These are phyloP conservation scores for Drosophila cardini DNA, from an alignment of 1,140 invertebrate genomes.

Conservation along the genomic window DNA sequence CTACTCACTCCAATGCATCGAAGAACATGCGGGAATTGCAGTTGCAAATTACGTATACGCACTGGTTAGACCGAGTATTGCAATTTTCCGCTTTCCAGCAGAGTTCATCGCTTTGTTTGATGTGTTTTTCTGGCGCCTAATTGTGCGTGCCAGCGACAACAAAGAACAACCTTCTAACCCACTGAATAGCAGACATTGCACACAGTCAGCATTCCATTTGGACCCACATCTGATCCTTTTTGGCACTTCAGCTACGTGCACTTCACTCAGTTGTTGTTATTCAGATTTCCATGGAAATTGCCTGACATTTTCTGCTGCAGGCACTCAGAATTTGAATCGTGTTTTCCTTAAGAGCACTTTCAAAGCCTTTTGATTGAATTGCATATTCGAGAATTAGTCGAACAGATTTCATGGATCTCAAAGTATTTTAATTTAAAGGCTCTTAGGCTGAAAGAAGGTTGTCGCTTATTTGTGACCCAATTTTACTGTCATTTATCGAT, in stretches of 20 bases:
- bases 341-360: not conserved
- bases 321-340: not conserved
- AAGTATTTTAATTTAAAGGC: not conserved
- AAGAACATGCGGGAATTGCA: not conserved
- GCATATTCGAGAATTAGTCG: not conserved
- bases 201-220: not conserved
- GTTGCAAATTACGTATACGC: conserved; percentile 34
- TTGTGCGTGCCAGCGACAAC: conserved; percentile 42
- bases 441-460: not conserved
- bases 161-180: conserved; percentile 3
- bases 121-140: conserved; percentile 36
- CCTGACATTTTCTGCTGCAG: conserved; percentile 3
- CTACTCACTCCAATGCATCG: not conserved
- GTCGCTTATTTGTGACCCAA: conserved; percentile 27
- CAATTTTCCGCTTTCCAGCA: conserved; percentile 15
- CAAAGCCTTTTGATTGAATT: conserved; percentile 3
- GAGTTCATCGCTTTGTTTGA: conserved; percentile 34
- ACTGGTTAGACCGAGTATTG: conserved; percentile 16
- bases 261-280: conserved; percentile 6
- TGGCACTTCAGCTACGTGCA: conserved; percentile 5
- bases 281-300: conserved; percentile 14
- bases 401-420: not conserved
- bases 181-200: conserved; percentile 5
- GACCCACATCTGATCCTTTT: conserved; percentile 4
- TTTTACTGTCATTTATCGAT: conserved; percentile 31